Conservation (phyloP, 2,113 vertebrate species). For the Atherinomorus stipes region DNA sequence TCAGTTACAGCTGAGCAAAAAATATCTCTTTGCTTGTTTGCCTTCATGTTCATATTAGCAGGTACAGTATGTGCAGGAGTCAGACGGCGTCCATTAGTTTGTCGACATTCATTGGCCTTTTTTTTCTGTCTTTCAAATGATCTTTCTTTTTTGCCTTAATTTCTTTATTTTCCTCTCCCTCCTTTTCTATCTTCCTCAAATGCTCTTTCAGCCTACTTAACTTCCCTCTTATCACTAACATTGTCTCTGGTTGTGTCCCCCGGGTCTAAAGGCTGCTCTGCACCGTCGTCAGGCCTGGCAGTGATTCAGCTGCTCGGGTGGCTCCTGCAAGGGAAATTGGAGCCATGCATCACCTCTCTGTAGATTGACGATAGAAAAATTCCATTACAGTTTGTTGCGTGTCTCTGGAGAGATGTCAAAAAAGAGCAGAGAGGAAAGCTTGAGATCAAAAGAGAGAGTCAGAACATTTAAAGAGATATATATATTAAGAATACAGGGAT, state of each 20-base stretch:
- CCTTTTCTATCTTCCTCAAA: background rate
- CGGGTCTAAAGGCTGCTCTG: constrained; percentile 26
- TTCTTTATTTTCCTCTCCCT: background rate
- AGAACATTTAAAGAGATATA: constrained; percentile 56
- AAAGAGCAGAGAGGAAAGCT: constrained; percentile 31
- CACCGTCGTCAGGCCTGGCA: constrained; percentile 28
- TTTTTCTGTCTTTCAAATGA: background rate
- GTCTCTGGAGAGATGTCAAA: constrained; percentile 57
- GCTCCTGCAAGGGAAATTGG: constrained; percentile 68
- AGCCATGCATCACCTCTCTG: constrained; percentile 73
- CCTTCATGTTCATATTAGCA: constrained; percentile 14
- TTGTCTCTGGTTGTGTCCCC: constrained; percentile 13
- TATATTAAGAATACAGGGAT: constrained; percentile 44
- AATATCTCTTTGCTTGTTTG: constrained; percentile 15
- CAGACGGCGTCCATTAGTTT: background rate
- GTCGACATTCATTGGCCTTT: too few species aligned
- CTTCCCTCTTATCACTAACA: constrained; percentile 4
- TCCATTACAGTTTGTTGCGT: constrained; percentile 71
- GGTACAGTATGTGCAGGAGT: background rate
- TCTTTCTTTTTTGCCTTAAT: background rate
- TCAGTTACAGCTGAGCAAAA: constrained; percentile 40
- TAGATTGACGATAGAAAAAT: constrained; percentile 75
- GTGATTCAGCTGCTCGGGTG: constrained; percentile 53
- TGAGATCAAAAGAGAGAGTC: constrained; percentile 36
- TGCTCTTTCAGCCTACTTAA: background rate